Base-by-base conservation (phyloP, 2,888 invertebrate genomes). In the Notodonta dromedarius region DNA sequence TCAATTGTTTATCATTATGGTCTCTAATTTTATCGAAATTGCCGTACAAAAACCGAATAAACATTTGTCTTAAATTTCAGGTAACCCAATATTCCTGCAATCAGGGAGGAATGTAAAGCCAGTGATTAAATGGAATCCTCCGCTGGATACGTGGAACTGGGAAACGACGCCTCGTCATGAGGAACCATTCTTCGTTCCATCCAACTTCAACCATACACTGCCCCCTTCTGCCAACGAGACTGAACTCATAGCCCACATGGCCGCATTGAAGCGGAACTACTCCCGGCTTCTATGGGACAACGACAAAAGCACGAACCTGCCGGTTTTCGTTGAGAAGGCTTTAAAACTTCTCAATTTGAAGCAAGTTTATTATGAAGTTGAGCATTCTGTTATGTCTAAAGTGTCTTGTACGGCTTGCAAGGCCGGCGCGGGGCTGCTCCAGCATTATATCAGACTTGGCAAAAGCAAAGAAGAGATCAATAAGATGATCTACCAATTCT, bases 401-500 rank as follows among this genome's bases (percentile, higher is more conserved):
- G 97, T 98, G 1, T 97, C 97, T 0, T 98, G 98, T 81, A 97
- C 98, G 4, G 98, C 98, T 11, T 98, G 98, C 81, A 97, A 96
- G 90, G 97, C 97, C 59, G 97, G 97, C 1, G 97, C 97, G 56
- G 97, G 98, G 0, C 90, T 98, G 42, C 89, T 98, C 35, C 97
- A 97, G 84, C 97, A 98, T 83, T 98, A 98, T 80, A 98, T 97
- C 40, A 95, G 96, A 81, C 94, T 95, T 2, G 98, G 98, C n/a
- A 97, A 97, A 89, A 96, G 96, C 54, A 96, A 97, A 73, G 96
- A 96, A 54, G 98, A 98, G 80, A 98, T 98, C 51, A 96, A 97
- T 79, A 95, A 96, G 82, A 97, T 96, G 83, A 97, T 97, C 62
- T 97, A 96, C 70, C 97, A 97, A 74, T 97, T 98, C 77, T 98